Evolutionary conservation across 2,797 vertebrate genomes (phyloP).

Genomic region (Pampus argenteus): DNA sequence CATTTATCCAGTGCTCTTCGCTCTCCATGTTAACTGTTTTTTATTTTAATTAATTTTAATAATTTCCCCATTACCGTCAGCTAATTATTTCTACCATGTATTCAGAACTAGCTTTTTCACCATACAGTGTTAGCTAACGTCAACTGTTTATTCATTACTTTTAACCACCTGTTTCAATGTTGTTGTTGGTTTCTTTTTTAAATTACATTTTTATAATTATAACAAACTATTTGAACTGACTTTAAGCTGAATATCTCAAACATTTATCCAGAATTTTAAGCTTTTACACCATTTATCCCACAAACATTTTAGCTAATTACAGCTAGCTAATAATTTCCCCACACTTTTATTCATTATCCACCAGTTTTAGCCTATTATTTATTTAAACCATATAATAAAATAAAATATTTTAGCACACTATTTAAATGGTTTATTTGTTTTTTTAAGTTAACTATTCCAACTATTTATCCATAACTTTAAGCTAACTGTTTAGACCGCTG

Average conservation of each 20-base stretch:
- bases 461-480: background rate
- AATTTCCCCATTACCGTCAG: background rate
- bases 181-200: no score
- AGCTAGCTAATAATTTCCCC: no score
- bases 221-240: no score
- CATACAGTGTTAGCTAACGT: no score
- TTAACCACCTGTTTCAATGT: no score
- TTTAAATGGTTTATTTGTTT: background rate
- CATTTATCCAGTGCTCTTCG: background rate
- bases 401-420: background rate
- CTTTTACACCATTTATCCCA: no score
- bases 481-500: background rate
- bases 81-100: background rate
- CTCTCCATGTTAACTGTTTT: background rate
- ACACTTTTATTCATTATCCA: background rate
- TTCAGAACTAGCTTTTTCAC: background rate
- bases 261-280: no score
- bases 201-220: no score
- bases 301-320: no score
- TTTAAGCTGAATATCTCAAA: no score
- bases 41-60: background rate
- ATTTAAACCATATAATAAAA: background rate
- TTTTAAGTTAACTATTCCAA: no score
- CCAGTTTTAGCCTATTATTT: background rate
- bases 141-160: no score